Conservation (phyloP, 2,113 vertebrate species). For the Empidonax alnorum region DNA sequence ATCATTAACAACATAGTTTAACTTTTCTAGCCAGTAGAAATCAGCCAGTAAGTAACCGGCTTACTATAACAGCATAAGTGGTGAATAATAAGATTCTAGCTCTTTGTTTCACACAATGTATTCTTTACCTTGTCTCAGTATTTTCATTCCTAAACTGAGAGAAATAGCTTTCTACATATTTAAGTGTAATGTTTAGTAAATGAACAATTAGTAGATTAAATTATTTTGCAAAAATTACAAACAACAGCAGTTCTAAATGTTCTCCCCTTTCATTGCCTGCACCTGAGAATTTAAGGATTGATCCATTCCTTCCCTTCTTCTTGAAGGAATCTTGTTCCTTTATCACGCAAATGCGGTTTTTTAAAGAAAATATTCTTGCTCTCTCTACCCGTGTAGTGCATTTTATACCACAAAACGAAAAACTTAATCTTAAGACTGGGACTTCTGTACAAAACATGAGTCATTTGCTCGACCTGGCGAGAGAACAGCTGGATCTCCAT, state of each 20-base stretch:
- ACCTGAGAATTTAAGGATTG: not conserved
- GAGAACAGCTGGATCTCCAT: not conserved
- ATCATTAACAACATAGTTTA: not conserved
- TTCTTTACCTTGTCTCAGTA: not conserved
- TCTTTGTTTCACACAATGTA: not conserved
- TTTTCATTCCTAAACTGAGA: not conserved
- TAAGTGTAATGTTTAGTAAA: not conserved
- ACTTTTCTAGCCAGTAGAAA: not conserved
- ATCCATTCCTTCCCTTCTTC: not conserved
- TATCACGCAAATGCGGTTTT: not conserved
- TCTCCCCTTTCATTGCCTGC: not conserved
- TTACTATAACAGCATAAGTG: not conserved
- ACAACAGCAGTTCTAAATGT: not conserved
- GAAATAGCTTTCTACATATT: not conserved
- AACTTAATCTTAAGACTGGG: not conserved
- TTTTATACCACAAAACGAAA: not conserved
- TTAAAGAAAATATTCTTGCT: not conserved
- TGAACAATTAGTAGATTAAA: not conserved
- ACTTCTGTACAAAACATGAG: not conserved
- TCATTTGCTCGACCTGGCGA: not conserved
- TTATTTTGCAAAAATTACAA: not conserved
- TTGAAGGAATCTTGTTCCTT: not conserved
- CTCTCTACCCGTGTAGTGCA: not conserved
- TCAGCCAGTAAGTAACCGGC: not conserved
- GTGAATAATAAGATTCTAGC: not conserved